Evolutionary conservation across 2,888 invertebrate genomes (phyloP), one percentile per base, ranked within the genome.

Genomic region (Melieria picta): DNA sequence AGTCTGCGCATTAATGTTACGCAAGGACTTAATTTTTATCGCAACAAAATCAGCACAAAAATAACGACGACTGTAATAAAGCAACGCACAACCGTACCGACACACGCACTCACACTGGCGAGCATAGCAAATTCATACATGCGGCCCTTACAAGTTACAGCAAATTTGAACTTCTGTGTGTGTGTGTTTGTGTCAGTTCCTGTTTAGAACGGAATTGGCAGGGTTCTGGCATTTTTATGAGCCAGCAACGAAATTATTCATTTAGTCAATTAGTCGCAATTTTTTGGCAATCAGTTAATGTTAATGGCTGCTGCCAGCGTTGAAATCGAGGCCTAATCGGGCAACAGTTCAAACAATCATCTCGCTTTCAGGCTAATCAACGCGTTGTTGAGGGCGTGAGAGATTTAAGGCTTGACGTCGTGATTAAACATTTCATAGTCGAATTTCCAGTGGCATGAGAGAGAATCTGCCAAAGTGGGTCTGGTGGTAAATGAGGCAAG

Each of bases 221-320:
- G 45, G 64, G 60, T 45, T 43, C 45, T 11, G 4, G 43, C 43
- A 74, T 75, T 77, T 78, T 79, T 77, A 76, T 77, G 72, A 75
- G 69, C 72, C 67, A 52, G 70, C 9, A 76, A 72, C 64, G 75
- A 63, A 69, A 77, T 81, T 77, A 77, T 78, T 81, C 81, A 77
- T 80, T 78, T 78, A 78, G 79, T 76, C 80, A 81, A 80, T 80
- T 80, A 80, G 77, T 79, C 72, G 73, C 80, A 80, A 80, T 80
- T 80, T 82, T 75, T 77, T 75, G 74, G 16, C 46, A 47, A 47
- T 63, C 63, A 46, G 16, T n/a, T n/a, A n/a, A 30, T 30, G 30
- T 30, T 30, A 30, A 30, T 30, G 30, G 30, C 30, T 30, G 30
- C 30, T 30, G 30, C 30, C 30, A 30, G 30, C 30, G 30, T 30